phyloP scores from a whole-genome alignment of 1,140 invertebrate species.

The Bombyx mori region ASM3026992v2 NC_085120.1:7039501-7040000 shows the following conservation, averaged over 20 bases:
- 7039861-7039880: too few relatives aligned
- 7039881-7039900: constrained; percentile 66
- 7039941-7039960: constrained; percentile 86
- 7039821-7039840: too few relatives aligned
- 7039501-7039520: not conserved
- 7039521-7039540: constrained; percentile 2
- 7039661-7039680: not conserved
- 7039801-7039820: too few relatives aligned
- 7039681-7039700: not conserved
- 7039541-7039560: not conserved
- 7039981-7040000: constrained; percentile 97
- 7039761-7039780: too few relatives aligned
- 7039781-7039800: too few relatives aligned
- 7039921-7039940: constrained; percentile 87
- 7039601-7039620: constrained; percentile 61
- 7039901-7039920: constrained; percentile 85
- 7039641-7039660: constrained; percentile 30
- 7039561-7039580: constrained; percentile 42
- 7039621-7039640: constrained; percentile 56
- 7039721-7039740: too few relatives aligned
- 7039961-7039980: constrained; percentile 96
- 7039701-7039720: too few relatives aligned
- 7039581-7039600: constrained; percentile 49
- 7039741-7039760: too few relatives aligned
- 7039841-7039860: too few relatives aligned